These are phyloP conservation scores for Phenganax marumi DNA, from an alignment of 92 coral and sea anemone species.

Conservation along the genomic window DNA sequence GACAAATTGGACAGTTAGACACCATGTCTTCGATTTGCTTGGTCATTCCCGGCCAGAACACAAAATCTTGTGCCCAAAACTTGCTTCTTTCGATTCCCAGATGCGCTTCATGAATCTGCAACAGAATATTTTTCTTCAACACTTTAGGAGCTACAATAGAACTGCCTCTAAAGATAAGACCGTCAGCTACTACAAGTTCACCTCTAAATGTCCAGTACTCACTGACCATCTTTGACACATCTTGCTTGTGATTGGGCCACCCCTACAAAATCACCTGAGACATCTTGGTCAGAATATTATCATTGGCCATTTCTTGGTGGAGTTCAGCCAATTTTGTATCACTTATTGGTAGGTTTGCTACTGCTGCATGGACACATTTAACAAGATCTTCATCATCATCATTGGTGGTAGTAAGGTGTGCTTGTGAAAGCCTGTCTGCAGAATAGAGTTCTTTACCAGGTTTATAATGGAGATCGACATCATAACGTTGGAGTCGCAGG, in stretches of 20 bases:
- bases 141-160: slow-evolving; percentile 14
- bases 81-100: slow-evolving; percentile 34
- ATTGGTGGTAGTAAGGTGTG: neutral
- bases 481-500: slow-evolving; percentile 25
- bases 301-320: slow-evolving; percentile 10
- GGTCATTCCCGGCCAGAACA: slow-evolving; percentile 42
- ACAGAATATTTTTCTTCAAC: slow-evolving; percentile 9
- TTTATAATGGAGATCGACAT: too few species aligned
- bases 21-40: slow-evolving; percentile 35
- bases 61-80: slow-evolving; percentile 21
- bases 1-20: slow-evolving; percentile 34
- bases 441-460: slow-evolving; percentile 3
- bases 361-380: slow-evolving; percentile 6
- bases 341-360: slow-evolving; percentile 16
- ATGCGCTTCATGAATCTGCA: slow-evolving; percentile 40
- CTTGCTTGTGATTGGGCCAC: slow-evolving; percentile 22
- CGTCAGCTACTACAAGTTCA: slow-evolving; percentile 7
- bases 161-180: slow-evolving; percentile 23
- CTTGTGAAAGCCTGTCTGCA: neutral
- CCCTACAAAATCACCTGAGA: slow-evolving; percentile 2
- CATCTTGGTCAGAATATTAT: slow-evolving; percentile 16
- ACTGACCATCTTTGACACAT: neutral
- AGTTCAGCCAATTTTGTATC: slow-evolving; percentile 22
- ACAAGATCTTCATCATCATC: slow-evolving; percentile 12
- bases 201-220: slow-evolving; percentile 25